Conservation (phyloP, 2,888 invertebrate genomes). For the Mesorhabditis spiculigera region DNA sequence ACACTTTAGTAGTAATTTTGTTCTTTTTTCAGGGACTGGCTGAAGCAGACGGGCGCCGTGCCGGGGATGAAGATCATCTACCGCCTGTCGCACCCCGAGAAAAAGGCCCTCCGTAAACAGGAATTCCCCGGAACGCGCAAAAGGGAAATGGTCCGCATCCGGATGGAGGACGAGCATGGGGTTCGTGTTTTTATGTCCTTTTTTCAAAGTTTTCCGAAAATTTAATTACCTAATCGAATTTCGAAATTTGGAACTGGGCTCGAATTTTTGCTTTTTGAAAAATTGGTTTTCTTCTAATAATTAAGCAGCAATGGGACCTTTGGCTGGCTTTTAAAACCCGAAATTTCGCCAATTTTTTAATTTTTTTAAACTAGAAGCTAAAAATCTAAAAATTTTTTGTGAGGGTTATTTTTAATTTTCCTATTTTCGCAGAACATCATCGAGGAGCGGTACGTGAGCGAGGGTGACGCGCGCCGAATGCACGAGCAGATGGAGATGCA, state of each 20-base stretch:
- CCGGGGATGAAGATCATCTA: not conserved
- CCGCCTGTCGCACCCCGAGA: not conserved
- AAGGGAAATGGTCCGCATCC: not conserved
- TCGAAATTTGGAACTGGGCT: too few species aligned
- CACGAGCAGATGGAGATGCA: not conserved
- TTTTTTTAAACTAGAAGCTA: too few species aligned
- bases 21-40: not conserved
- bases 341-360: too few species aligned
- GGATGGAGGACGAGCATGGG: conserved; percentile 6
- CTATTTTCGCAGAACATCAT: not conserved
- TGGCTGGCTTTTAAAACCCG: too few species aligned
- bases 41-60: conserved; percentile 3
- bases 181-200: not conserved
- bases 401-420: too few species aligned
- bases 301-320: too few species aligned
- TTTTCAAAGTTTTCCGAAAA: too few species aligned
- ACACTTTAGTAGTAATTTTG: too few species aligned
- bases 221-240: too few species aligned
- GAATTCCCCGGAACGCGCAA: not conserved
- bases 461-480: not conserved
- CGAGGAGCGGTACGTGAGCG: not conserved
- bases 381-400: too few species aligned
- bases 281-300: too few species aligned
- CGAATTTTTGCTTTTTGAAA: too few species aligned
- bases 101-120: not conserved